phyloP scores from a whole-genome alignment of 92 coral and sea anemone species.

The Paramuricea clavata region DNA sequence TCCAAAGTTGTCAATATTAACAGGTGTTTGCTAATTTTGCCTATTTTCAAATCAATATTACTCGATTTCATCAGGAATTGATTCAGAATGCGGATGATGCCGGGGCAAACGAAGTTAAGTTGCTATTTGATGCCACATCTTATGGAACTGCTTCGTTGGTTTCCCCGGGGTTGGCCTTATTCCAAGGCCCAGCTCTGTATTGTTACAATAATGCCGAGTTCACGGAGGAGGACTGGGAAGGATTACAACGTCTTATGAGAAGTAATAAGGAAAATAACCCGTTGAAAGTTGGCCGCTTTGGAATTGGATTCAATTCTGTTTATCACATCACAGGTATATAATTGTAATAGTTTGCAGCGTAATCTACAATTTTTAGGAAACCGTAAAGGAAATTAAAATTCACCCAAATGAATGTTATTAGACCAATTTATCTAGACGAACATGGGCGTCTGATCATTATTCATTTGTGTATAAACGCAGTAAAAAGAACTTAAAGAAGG shows the following conservation, averaged over 20 bases:
- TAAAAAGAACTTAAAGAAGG: no score
- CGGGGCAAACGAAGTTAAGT: constrained; percentile 75
- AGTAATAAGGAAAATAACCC: constrained; percentile 91
- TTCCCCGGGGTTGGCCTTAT: constrained; percentile 71
- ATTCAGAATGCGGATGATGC: constrained; percentile 99
- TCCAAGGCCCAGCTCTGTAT: constrained; percentile 94
- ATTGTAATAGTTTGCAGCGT: no score
- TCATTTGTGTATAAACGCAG: no score
- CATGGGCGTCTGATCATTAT: no score
- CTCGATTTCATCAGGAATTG: constrained; percentile 66
- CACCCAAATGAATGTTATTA: no score
- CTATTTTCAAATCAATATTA: background rate
- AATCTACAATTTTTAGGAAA: no score
- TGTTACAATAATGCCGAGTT: constrained; percentile 82
- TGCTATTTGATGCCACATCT: constrained; percentile 77
- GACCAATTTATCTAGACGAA: no score
- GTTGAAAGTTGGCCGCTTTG: constrained; percentile 96
- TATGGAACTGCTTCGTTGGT: constrained; percentile 75
- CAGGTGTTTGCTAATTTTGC: background rate
- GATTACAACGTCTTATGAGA: constrained; percentile 81
- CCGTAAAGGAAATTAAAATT: no score
- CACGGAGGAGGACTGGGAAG: constrained; percentile 85
- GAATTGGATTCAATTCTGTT: constrained; percentile 90
- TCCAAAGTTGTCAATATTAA: no score
- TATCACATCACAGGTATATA: constrained; percentile 95